Evolutionary conservation across 1,140 invertebrate species (phyloP).

Genomic region (Neodiprion virginianus): DNA sequence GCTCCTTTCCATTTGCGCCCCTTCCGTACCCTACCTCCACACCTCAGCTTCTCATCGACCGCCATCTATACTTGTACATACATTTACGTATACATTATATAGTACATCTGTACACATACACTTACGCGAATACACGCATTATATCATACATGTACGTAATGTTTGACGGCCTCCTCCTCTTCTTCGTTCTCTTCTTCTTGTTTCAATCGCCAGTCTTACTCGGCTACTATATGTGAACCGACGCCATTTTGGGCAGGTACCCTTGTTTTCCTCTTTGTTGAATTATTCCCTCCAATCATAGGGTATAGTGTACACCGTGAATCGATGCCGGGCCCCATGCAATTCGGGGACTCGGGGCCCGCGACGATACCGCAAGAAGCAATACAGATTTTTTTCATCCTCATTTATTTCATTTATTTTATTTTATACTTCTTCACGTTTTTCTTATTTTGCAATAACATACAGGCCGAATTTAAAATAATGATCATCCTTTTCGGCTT

Average conservation of each 20-base stretch:
- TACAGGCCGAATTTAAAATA: conserved; percentile 52
- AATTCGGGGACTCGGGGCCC: neutral
- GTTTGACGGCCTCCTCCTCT: neutral
- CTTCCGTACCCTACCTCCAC: neutral
- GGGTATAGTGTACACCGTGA: conserved; percentile 4
- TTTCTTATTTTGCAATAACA: conserved; percentile 44
- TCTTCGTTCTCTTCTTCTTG: neutral
- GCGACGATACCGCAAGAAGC: conserved; percentile 43
- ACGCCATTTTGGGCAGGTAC: neutral
- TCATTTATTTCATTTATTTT: neutral
- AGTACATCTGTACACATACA: too few species aligned
- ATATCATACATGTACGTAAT: too few species aligned
- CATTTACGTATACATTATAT: neutral
- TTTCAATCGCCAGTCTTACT: neutral
- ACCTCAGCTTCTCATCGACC: neutral
- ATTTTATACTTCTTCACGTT: conserved; percentile 22
- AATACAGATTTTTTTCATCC: conserved; percentile 33
- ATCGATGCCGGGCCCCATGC: neutral
- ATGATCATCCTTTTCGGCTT: conserved; percentile 45
- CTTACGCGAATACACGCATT: too few species aligned
- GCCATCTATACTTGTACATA: conserved; percentile 9
- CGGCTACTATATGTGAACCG: neutral
- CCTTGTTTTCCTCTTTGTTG: neutral
- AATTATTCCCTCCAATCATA: conserved; percentile 1
- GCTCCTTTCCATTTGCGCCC: neutral